These are phyloP conservation scores for Sebastes elongatus DNA, from an alignment of 2,797 vertebrate species.

Conservation along the genomic window DNA sequence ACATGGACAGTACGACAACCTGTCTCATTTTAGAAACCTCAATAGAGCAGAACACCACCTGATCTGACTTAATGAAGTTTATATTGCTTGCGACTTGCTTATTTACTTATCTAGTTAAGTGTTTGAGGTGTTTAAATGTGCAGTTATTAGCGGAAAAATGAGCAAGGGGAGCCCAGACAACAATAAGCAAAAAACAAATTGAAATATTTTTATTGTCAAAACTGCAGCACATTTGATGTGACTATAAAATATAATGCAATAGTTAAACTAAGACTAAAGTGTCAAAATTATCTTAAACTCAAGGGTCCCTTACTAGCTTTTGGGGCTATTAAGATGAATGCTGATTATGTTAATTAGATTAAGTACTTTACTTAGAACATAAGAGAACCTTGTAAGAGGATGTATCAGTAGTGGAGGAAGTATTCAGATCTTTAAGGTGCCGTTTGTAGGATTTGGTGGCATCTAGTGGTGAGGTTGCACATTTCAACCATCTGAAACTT, in stretches of 20 bases:
- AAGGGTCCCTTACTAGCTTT: background rate
- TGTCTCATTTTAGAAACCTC: constrained; percentile 26
- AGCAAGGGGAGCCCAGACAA: background rate
- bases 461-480: no score
- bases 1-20: constrained; percentile 37
- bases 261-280: background rate
- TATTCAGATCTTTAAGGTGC: background rate
- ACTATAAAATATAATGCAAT: background rate
- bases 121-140: background rate
- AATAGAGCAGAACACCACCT: background rate
- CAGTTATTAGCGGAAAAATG: background rate
- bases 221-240: background rate
- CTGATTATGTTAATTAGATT: background rate
- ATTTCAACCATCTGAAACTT: no score
- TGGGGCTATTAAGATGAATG: background rate
- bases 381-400: no score
- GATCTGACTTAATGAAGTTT: constrained; percentile 21
- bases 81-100: background rate
- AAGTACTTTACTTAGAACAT: background rate
- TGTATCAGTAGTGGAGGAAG: background rate
- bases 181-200: background rate
- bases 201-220: background rate
- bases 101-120: background rate
- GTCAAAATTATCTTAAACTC: background rate
- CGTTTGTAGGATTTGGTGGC: no score